These are phyloP conservation scores for Drosophila ercepeae DNA, from an alignment of 1,140 invertebrate species.

Conservation along the genomic window DNA sequence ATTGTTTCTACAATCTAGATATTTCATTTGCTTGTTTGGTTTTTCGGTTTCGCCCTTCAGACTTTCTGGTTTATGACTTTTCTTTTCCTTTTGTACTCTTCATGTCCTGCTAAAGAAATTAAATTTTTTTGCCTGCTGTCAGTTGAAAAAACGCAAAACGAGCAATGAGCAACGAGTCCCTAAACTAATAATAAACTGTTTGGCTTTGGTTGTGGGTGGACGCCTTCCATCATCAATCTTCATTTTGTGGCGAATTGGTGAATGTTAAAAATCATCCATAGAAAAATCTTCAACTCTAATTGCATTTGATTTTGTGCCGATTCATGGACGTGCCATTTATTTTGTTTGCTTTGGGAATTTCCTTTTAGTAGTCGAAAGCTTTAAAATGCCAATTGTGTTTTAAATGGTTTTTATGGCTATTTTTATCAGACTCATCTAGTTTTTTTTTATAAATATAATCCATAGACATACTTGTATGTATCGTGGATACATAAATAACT, in stretches of 20 bases:
- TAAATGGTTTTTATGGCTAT: background rate
- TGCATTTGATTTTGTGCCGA: constrained; percentile 62
- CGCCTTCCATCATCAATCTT: constrained; percentile 68
- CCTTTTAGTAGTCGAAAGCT: background rate
- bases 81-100: constrained; percentile 36
- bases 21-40: constrained; percentile 45
- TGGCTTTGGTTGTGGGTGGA: background rate
- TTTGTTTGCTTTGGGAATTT: constrained; percentile 25
- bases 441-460: too few relatives aligned
- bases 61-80: constrained; percentile 67
- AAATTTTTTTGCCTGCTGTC: constrained; percentile 48
- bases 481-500: too few relatives aligned
- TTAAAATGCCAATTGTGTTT: background rate
- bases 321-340: constrained; percentile 66
- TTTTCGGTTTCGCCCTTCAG: constrained; percentile 11
- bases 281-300: constrained; percentile 72
- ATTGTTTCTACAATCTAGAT: constrained; percentile 64
- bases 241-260: constrained; percentile 48
- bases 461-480: too few relatives aligned
- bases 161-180: background rate
- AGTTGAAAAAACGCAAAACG: background rate
- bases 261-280: constrained; percentile 48
- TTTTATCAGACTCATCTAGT: too few relatives aligned
- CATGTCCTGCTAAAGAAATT: constrained; percentile 47
- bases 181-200: constrained; percentile 69